These are phyloP conservation scores for Drosophila equinoxialis DNA, from an alignment of 1,140 invertebrate species.

Conservation along the genomic window DNA sequence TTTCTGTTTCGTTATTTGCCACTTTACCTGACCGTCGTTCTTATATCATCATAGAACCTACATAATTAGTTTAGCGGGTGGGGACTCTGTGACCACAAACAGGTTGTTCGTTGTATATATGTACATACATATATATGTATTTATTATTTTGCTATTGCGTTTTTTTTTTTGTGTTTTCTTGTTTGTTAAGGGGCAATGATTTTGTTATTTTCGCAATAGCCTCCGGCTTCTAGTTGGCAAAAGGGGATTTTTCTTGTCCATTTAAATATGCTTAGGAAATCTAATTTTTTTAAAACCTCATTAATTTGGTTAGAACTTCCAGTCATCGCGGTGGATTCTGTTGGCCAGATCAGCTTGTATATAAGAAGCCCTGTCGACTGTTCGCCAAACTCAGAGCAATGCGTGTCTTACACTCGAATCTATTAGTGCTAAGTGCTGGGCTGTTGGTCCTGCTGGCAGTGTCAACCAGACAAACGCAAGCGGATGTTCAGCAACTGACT, in stretches of 20 bases:
- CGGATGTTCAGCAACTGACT: constrained; percentile 72
- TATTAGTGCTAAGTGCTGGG: constrained; percentile 71
- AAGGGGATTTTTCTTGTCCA: constrained; percentile 59
- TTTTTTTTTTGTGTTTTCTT: constrained; percentile 2
- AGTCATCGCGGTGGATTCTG: constrained; percentile 9
- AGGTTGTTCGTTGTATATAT: constrained; percentile 2
- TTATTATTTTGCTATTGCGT: not conserved
- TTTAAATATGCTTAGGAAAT: constrained; percentile 75
- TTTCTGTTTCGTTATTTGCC: not conserved
- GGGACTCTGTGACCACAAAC: not conserved
- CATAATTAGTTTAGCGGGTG: constrained; percentile 36
- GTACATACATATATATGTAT: too few species aligned
- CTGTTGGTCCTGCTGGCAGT: constrained; percentile 45
- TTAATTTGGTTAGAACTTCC: constrained; percentile 69
- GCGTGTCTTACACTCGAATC: constrained; percentile 54
- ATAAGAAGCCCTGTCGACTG: constrained; percentile 48
- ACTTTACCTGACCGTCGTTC: not conserved
- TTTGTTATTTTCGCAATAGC: constrained; percentile 35
- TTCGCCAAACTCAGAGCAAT: constrained; percentile 42
- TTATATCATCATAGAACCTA: constrained; percentile 1
- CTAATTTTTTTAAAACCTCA: constrained; percentile 71
- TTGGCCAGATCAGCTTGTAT: constrained; percentile 29
- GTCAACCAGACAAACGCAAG: constrained; percentile 6
- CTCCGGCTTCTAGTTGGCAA: constrained; percentile 25
- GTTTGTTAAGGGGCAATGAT: constrained; percentile 41